These are phyloP conservation scores for Dendrocopos noguchii DNA, from an alignment of 2,113 vertebrate genomes.

Conservation along the genomic window DNA sequence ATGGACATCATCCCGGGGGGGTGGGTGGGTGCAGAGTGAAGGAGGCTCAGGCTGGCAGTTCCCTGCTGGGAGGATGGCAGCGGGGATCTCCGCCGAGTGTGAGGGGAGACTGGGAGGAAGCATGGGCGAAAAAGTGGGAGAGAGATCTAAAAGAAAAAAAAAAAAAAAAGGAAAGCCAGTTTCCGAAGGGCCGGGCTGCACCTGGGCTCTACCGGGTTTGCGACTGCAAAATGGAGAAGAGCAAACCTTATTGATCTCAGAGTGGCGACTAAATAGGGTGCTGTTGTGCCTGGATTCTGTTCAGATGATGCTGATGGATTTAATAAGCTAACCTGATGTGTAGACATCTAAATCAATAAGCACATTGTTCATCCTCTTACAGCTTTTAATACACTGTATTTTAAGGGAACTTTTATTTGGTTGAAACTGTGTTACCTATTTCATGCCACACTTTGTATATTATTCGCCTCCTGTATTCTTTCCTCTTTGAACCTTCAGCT, in stretches of 20 bases:
- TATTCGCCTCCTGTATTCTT: background rate
- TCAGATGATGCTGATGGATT: background rate
- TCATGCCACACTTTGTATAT: background rate
- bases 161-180: background rate
- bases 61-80: background rate
- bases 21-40: background rate
- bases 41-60: background rate
- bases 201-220: background rate
- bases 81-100: background rate
- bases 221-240: conserved; percentile 45
- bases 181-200: background rate
- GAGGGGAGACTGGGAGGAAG: background rate
- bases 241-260: background rate
- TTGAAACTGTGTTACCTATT: background rate
- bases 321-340: background rate
- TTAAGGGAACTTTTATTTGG: background rate
- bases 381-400: background rate
- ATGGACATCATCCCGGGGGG: background rate
- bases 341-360: background rate
- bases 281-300: background rate
- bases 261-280: background rate
- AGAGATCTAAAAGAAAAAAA: background rate
- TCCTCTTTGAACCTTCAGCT: background rate
- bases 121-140: background rate
- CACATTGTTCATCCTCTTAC: background rate